Base-by-base conservation (phyloP, 1,140 invertebrate genomes). In the Littorina saxatilis region DNA sequence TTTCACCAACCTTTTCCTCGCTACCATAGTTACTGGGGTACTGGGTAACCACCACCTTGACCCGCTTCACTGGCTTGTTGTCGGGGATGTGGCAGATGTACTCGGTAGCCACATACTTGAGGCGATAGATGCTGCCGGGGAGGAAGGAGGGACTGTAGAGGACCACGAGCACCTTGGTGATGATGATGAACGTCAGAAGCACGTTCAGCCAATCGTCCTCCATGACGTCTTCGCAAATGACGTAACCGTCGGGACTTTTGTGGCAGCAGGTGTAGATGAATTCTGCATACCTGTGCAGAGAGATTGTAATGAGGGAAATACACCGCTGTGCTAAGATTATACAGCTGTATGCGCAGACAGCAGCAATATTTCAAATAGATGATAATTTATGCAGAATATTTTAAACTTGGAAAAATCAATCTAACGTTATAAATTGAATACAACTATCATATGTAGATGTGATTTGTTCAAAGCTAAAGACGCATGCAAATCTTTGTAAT, bases 211-310 rank as follows among this genome's bases (percentile, higher is more conserved):
- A 88, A 1, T 66, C 29, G 29, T 90, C 89, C 17, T 77, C 40
- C 4, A 61, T 32, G 29, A 85, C 32, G n/a, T 87, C 84, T 13
- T 80, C 5, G 79, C 87, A 88, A 2, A 81, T 43, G 0, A 85
- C 55, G 0, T 80, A 61, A 0, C 82, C 84, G 20, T 86, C 82
- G 9, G 63, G 37, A 32, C 72, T 40, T 20, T 74, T 81, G 20
- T 83, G 83, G 61, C 88, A 90, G 80, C 89, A 90, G 15, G 66
- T 37, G 68, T 90, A 86, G 13, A 76, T 50, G 80, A 90, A 87
- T 15, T 73, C 39, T 11, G 88, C 89, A 2, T 80, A 37, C 0
- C 76, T 78, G 74, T 5, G 15, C 35, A 81, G 50, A 52, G 50
- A n/a, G n/a, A n/a, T n/a, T n/a, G n/a, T n/a, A n/a, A n/a, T n/a